These are phyloP conservation scores for Acleris holmiana DNA, from an alignment of 2,888 invertebrate species.

Conservation along the genomic window DNA sequence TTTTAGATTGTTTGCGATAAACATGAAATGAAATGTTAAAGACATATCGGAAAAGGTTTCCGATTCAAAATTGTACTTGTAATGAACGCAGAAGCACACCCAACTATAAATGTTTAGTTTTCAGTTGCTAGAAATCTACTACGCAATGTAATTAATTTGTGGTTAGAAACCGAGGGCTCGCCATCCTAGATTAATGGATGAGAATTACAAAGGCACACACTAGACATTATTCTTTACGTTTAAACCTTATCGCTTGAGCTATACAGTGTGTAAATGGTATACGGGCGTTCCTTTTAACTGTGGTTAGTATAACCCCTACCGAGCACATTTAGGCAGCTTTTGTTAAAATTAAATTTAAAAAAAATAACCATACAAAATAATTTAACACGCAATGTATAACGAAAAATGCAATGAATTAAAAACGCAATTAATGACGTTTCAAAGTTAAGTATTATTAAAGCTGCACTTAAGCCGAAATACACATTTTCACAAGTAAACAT, in stretches of 20 bases:
- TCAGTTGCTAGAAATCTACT: conserved; percentile 54
- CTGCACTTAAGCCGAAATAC: too few species aligned
- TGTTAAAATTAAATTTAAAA: too few species aligned
- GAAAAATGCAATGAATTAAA: too few species aligned
- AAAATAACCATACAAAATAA: too few species aligned
- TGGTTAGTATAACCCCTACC: too few species aligned
- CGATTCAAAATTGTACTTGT: not conserved
- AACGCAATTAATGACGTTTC: too few species aligned
- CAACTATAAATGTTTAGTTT: conserved; percentile 38
- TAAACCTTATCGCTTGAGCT: conserved; percentile 33
- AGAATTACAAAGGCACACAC: conserved; percentile 59
- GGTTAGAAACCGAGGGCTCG: conserved; percentile 66
- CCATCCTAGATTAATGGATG: conserved; percentile 68
- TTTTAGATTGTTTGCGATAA: conserved; percentile 7
- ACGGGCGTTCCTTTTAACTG: too few species aligned
- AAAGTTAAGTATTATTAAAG: too few species aligned
- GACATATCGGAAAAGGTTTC: conserved; percentile 4
- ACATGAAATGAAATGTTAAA: conserved; percentile 7
- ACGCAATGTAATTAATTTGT: conserved; percentile 72
- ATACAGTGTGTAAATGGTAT: conserved; percentile 2
- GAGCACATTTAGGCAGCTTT: too few species aligned
- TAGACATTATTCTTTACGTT: conserved; percentile 47
- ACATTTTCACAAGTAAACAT: too few species aligned
- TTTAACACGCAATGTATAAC: too few species aligned
- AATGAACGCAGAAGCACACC: conserved; percentile 28